phyloP scores from a whole-genome alignment of 2,888 invertebrate species.

The Pimpla rufipes region DNA sequence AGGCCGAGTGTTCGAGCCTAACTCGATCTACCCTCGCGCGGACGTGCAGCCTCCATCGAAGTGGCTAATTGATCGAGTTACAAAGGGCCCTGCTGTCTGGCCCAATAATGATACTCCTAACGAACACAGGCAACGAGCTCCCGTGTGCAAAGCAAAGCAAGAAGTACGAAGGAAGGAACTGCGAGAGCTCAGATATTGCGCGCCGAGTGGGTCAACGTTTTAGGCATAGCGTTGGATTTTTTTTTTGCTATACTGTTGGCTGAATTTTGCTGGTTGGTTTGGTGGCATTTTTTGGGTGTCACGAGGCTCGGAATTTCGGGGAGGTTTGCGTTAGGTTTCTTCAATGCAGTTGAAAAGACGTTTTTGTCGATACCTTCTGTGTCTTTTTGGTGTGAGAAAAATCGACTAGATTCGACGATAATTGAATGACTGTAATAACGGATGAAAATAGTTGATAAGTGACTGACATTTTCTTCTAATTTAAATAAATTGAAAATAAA shows the following conservation, averaged over 20 bases:
- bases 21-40: constrained; percentile 69
- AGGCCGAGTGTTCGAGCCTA: constrained; percentile 66
- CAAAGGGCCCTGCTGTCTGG: constrained; percentile 61
- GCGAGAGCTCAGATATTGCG: not conserved
- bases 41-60: constrained; percentile 65
- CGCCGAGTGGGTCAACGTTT: not conserved
- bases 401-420: too few relatives aligned
- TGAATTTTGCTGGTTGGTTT: too few relatives aligned
- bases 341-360: too few relatives aligned
- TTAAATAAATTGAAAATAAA: too few relatives aligned
- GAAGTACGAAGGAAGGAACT: not conserved
- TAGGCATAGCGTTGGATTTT: not conserved
- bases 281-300: too few relatives aligned
- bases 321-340: too few relatives aligned
- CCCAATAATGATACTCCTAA: constrained; percentile 71
- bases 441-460: too few relatives aligned
- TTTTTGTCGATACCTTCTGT: too few relatives aligned
- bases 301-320: too few relatives aligned
- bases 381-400: too few relatives aligned
- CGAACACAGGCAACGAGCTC: constrained; percentile 4
- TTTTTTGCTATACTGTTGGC: not conserved
- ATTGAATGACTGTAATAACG: too few relatives aligned
- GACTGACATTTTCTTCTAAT: too few relatives aligned
- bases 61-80: constrained; percentile 78
- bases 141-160: not conserved